Evolutionary conservation across 2,888 invertebrate genomes (phyloP).

Genomic region (Acrobeloides nanus): DNA sequence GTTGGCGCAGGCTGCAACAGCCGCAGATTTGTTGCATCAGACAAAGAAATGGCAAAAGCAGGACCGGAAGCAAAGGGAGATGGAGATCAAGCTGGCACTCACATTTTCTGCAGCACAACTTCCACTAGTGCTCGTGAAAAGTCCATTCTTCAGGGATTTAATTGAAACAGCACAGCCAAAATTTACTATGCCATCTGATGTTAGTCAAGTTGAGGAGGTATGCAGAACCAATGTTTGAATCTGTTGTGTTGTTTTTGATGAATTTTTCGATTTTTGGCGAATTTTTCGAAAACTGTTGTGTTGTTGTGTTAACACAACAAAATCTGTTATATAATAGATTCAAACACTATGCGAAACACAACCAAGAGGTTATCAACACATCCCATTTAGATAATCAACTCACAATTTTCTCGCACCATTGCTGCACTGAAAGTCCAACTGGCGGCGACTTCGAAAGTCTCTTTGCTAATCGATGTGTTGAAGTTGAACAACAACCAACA

Average conservation of each 20-base stretch:
- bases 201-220: constrained; percentile 23
- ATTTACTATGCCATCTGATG: constrained; percentile 32
- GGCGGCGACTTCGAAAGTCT: constrained; percentile 12
- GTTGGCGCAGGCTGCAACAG: neutral
- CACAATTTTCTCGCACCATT: constrained; percentile 9
- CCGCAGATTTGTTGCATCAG: constrained; percentile 9
- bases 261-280: neutral
- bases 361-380: neutral
- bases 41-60: constrained; percentile 39
- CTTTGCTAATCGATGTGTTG: constrained; percentile 20
- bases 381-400: constrained; percentile 17
- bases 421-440: constrained; percentile 17
- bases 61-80: constrained; percentile 37
- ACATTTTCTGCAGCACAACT: constrained; percentile 19
- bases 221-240: neutral
- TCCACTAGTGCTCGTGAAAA: constrained; percentile 18
- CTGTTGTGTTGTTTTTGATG: neutral
- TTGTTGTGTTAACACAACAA: neutral
- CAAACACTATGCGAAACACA: too few relatives aligned
- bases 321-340: too few relatives aligned
- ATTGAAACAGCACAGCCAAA: constrained; percentile 42
- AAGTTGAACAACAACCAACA: constrained; percentile 8
- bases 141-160: constrained; percentile 36
- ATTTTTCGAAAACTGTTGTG: neutral
- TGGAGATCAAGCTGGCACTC: constrained; percentile 24